Conservation (phyloP, 2,797 vertebrate genomes). For the Lepilemur ruficaudatus region DNA sequence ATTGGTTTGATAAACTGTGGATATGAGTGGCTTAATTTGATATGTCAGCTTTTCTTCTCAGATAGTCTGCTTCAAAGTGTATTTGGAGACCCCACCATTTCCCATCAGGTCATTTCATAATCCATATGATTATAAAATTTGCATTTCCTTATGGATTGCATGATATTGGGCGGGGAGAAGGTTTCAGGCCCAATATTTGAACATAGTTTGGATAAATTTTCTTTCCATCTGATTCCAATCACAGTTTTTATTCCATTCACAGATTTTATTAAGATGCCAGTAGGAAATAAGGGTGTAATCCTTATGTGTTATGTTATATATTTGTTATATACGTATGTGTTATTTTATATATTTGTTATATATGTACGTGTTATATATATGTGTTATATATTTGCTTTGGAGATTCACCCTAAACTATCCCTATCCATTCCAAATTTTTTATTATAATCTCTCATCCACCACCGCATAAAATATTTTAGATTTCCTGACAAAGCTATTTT, state of each 20-base stretch:
- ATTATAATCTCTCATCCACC: neutral
- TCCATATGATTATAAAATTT: neutral
- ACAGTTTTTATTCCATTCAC: neutral
- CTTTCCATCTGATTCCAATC: neutral
- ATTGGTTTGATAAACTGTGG: neutral
- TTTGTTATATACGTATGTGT: neutral
- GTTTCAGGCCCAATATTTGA: neutral
- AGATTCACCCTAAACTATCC: neutral
- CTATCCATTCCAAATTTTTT: neutral
- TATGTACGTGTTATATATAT: neutral
- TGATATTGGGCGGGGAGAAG: neutral
- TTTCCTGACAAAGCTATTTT: neutral
- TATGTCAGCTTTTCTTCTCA: neutral
- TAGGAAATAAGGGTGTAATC: neutral
- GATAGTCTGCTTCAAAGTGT: neutral
- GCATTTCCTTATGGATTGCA: neutral
- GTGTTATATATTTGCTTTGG: neutral
- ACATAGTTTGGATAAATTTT: neutral
- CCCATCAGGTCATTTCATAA: neutral
- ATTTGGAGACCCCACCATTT: neutral
- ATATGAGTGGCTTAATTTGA: neutral
- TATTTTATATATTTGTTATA: neutral
- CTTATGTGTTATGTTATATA: neutral
- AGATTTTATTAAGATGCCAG: neutral
- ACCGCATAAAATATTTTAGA: slow-evolving; percentile 2